These are phyloP conservation scores for Saturnia pavonia DNA, from an alignment of 2,888 invertebrate species.

Conservation along the genomic window DNA sequence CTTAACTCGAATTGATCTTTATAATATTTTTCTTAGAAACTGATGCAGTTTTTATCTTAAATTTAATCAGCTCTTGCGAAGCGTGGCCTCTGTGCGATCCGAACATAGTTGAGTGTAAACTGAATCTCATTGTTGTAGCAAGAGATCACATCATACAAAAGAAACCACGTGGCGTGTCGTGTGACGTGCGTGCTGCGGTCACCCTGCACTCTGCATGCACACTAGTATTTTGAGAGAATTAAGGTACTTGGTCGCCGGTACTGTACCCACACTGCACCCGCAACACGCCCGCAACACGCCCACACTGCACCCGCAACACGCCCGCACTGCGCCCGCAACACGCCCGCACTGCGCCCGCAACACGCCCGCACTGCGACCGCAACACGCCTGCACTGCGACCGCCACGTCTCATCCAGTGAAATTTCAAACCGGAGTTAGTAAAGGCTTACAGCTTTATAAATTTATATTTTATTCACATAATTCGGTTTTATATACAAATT, in stretches of 20 bases:
- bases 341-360: not conserved
- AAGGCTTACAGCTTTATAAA: conserved; percentile 9
- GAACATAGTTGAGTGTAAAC: not conserved
- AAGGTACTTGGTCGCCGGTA: too few relatives aligned
- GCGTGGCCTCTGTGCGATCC: not conserved
- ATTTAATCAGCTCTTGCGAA: not conserved
- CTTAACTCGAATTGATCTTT: not conserved
- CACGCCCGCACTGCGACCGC: too few relatives aligned
- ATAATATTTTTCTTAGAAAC: not conserved
- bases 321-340: too few relatives aligned
- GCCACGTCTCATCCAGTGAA: not conserved
- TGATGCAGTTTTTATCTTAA: not conserved
- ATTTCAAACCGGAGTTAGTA: not conserved
- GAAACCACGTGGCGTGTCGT: not conserved
- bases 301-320: too few relatives aligned
- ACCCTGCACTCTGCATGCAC: too few relatives aligned
- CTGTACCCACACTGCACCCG: too few relatives aligned
- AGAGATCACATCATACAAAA: too few relatives aligned
- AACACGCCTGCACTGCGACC: not conserved
- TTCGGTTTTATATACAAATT: conserved; percentile 12
- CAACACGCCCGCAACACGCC: too few relatives aligned
- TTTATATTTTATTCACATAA: conserved; percentile 12
- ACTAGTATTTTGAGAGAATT: too few relatives aligned
- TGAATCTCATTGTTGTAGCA: too few relatives aligned
- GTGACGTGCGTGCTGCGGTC: not conserved